Conservation (phyloP, 2,888 invertebrate genomes). For the Polydrusus tereticollis region DNA sequence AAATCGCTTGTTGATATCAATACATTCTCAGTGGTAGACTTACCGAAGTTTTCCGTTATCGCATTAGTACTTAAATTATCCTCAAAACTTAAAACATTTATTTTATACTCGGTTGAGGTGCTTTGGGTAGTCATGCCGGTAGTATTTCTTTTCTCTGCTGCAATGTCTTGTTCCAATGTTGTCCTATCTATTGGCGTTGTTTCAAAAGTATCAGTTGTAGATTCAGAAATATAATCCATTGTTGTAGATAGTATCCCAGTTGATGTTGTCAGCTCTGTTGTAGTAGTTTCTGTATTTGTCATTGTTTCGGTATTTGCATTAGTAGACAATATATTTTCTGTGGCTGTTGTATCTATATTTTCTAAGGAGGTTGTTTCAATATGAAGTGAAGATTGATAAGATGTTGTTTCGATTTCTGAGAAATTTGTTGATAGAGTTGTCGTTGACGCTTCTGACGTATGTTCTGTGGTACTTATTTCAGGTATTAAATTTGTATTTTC, state of each 20-base stretch:
- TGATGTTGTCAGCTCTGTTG: too few relatives aligned
- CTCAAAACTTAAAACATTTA: not conserved
- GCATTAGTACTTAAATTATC: not conserved
- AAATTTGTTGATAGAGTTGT: not conserved
- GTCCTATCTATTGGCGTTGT: too few relatives aligned
- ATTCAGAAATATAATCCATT: too few relatives aligned
- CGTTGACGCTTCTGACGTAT: not conserved
- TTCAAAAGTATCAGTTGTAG: too few relatives aligned
- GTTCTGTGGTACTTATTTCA: not conserved
- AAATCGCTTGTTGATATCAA: not conserved
- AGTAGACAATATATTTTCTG: not conserved
- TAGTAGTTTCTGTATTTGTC: not conserved
- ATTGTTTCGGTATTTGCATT: not conserved
- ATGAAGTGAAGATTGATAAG: not conserved
- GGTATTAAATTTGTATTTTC: not conserved
- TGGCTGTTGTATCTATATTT: not conserved
- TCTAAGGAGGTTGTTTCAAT: not conserved
- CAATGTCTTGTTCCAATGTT: too few relatives aligned
- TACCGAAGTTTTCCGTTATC: not conserved
- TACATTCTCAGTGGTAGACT: not conserved
- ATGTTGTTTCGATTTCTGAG: not conserved
- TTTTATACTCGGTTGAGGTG: not conserved
- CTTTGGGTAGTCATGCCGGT: too few relatives aligned
- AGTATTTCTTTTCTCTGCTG: too few relatives aligned
- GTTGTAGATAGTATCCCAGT: too few relatives aligned